A percentile compares a stretch with the other conserved stretches of the same genome.
phyloP scores from a whole-genome alignment of 2,113 vertebrate genomes.

The Chelonoidis abingdonii region DNA sequence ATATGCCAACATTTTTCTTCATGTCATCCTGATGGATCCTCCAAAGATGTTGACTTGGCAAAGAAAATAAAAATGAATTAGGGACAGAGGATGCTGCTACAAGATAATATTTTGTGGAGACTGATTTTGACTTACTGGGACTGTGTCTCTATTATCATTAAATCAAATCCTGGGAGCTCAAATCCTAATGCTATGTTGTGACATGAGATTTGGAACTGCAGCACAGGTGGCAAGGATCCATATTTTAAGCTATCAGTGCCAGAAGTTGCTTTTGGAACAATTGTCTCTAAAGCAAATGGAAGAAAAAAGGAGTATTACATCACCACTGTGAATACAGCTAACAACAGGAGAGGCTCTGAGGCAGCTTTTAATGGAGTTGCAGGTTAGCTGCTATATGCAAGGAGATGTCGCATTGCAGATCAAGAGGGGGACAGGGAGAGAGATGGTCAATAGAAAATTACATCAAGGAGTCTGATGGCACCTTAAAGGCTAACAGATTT shows the following conservation, averaged over 20 bases:
- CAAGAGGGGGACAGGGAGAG: background rate
- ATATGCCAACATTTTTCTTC: background rate
- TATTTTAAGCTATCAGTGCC: background rate
- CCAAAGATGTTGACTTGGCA: background rate
- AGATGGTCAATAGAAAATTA: background rate
- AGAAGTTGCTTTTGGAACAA: constrained; percentile 25
- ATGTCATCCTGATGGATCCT: background rate
- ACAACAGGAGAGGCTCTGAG: background rate
- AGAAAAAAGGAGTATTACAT: background rate
- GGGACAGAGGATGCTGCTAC: background rate
- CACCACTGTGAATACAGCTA: background rate
- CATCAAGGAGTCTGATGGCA: too few species aligned
- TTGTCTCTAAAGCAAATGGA: constrained; percentile 17
- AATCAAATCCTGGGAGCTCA: constrained; percentile 38
- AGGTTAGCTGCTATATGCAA: background rate
- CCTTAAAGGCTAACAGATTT: too few species aligned
- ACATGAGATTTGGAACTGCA: constrained; percentile 19
- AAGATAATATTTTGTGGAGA: background rate
- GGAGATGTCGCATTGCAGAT: background rate
- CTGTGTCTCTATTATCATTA: background rate
- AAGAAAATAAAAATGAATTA: background rate
- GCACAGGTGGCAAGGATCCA: background rate
- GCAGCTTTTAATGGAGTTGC: background rate
- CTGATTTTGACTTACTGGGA: background rate
- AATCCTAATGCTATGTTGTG: background rate